Evolutionary conservation across 2,888 invertebrate genomes (phyloP).

Genomic region (Deilephila elpenor): DNA sequence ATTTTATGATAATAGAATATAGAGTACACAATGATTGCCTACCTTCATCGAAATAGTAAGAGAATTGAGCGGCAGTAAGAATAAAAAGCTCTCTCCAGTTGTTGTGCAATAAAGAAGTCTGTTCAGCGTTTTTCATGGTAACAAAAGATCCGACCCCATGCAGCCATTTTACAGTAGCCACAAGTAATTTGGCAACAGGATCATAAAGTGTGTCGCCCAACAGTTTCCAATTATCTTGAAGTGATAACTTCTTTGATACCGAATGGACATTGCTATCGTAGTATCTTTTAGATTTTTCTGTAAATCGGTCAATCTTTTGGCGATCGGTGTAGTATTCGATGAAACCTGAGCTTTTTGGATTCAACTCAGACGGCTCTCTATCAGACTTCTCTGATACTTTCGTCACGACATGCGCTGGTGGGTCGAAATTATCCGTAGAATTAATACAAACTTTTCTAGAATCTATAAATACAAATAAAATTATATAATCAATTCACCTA

Average conservation of each 20-base stretch:
- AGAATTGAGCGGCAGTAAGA: conserved; percentile 92
- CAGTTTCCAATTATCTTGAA: conserved; percentile 66
- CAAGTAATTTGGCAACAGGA: conserved; percentile 90
- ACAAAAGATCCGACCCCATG: conserved; percentile 90
- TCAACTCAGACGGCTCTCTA: conserved; percentile 25
- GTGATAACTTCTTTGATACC: conserved; percentile 42
- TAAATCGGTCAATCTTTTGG: conserved; percentile 45
- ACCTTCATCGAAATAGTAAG: conserved; percentile 90
- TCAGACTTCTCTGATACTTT: conserved; percentile 45
- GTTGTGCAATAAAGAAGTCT: conserved; percentile 89
- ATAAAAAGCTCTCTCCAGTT: conserved; percentile 94
- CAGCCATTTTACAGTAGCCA: conserved; percentile 92
- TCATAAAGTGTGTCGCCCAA: conserved; percentile 82
- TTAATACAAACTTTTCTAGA: conserved; percentile 40
- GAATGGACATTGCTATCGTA: conserved; percentile 40
- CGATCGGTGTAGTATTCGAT: conserved; percentile 45
- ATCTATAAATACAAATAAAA: conserved; percentile 44
- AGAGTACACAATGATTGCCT: conserved; percentile 7
- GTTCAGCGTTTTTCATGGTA: conserved; percentile 87
- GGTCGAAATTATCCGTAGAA: conserved; percentile 59
- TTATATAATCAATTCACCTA: not conserved
- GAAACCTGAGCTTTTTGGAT: conserved; percentile 39
- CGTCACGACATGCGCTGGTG: conserved; percentile 63
- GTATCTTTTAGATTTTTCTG: conserved; percentile 45
- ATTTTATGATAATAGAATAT: not conserved